Base-by-base conservation (phyloP, 2,113 vertebrate genomes). In the Vicugna pacos region DNA sequence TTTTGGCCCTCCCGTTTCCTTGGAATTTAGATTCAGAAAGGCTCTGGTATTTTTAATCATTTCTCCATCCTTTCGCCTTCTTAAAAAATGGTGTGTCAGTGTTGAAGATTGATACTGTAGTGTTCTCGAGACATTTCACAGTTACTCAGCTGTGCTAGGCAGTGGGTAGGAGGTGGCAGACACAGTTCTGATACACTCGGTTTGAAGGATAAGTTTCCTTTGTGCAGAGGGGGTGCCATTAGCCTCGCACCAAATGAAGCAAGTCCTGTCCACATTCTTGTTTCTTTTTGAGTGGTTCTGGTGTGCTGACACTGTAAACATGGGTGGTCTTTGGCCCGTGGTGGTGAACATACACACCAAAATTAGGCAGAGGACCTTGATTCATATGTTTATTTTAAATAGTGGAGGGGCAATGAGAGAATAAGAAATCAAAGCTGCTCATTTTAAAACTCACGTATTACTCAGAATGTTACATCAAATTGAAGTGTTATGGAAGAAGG, bases 1-100 rank as follows among this genome's bases (percentile, higher is more conserved):
- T 85, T 91, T 89, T 50, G 28, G 19, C 14, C 4, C 14, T 93
- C 50, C 14, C 22, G 20, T 90, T 92, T 87, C 42, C 8, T 93
- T 81, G 48, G 19, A 96, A 62, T 79, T 91, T 90, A 58, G 35
- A 70, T 95, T 91, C n/a, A 94, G 58, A 91, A 79, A 88, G 38
- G 6, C 22, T 70, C 2, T 87, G 42, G 11, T 70, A 64, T 88
- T 81, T 80, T 38, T 89, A 38, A n/a, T 32, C 89, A 26, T 83
- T 79, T 89, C 17, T 73, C 24, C 17, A 20, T 83, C 52, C 24
- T 73, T 72, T 89, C 14, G 42, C 14, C 6, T 75, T 94, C 26
- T 70, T 8, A 38, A 67, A 64, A 69, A 32, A 24, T 13, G 52
- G 38, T 50, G 58, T 60, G 32, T 64, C 83, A 20, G 2, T 77